phyloP scores from a whole-genome alignment of 2,113 vertebrate species.

The Plecturocebus donacophilus region DNA sequence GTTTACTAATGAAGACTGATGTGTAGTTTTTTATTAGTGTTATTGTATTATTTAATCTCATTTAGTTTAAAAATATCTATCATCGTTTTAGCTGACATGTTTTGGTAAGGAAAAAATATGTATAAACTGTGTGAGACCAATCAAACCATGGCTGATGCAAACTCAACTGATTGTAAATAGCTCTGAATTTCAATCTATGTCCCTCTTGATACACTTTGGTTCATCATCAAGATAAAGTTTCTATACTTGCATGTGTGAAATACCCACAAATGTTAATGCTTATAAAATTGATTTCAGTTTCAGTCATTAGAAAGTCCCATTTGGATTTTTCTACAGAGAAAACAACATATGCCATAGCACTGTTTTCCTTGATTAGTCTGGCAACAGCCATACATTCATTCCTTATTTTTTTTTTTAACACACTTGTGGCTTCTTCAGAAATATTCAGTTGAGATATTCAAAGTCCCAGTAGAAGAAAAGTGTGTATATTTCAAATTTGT shows the following conservation, averaged over 20 bases:
- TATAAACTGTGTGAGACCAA: background rate
- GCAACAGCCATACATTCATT: background rate
- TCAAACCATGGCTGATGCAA: background rate
- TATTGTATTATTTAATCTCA: background rate
- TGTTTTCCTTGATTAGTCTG: conserved; percentile 59
- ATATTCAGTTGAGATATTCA: conserved; percentile 46
- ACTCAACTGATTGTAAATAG: background rate
- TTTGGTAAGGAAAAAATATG: background rate
- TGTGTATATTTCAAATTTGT: conserved; percentile 30
- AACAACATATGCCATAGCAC: conserved; percentile 62
- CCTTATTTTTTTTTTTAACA: conserved; percentile 17
- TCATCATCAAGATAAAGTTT: conserved; percentile 16
- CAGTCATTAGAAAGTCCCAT: conserved; percentile 50
- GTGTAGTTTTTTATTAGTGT: background rate
- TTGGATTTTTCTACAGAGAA: conserved; percentile 67
- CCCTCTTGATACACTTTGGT: background rate
- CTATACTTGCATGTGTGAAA: background rate
- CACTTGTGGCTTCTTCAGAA: conserved; percentile 45
- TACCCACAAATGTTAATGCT: conserved; percentile 57
- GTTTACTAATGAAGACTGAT: background rate
- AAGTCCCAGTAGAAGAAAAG: conserved; percentile 14
- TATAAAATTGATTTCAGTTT: conserved; percentile 68
- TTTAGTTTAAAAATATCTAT: background rate
- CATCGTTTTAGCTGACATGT: background rate
- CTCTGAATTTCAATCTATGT: background rate